Base-by-base conservation (phyloP, 2,113 vertebrate genomes). In the Zapus hudsonius region DNA sequence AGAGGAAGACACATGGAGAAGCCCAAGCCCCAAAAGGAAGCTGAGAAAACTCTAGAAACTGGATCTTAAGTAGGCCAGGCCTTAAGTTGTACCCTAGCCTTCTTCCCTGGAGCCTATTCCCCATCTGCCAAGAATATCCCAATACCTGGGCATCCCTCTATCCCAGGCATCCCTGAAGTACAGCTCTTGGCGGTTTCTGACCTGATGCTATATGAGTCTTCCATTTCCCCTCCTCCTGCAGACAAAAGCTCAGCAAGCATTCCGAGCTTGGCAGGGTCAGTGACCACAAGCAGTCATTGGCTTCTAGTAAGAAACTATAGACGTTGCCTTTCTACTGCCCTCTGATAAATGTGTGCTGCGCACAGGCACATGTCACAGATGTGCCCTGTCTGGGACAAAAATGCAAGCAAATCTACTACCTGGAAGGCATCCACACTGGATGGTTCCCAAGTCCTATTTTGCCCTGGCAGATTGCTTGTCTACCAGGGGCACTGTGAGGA, bases 201-300 rank as follows among this genome's bases (percentile, higher is more conserved):
- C 59, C 75, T 64, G 61, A 86, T 40, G 61, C 61, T 75, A 31
- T 57, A 74, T 11, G 3, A 66, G 59, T 23, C 69, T 40, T 73
- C 52, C 72, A 8, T 57, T 69, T 47, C 52, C 81, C 72, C 66
- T 61, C 75, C 74, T 75, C 72, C 95, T 75, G 74, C 79, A 94
- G 82, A 95, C 70, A 93, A 70, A 90, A 87, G 55, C 86, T 91
- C 88, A 88, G 82, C 66, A 76, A 95, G 22, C 84, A 88, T 94
- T 96, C 82, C 44, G 78, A 90, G 75, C n/a, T 92, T 94, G 90
- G 92, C 95, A 92, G 44, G 66, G 29, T 44, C 87, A 38, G 82
- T 47, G 87, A 93, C 93, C 91, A 89, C 89, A 94, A 91, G 72
- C 92, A 95, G 95, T 90, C 88, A 6, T 61, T 93, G 94, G 82